Evolutionary conservation across 2,797 vertebrate genomes (phyloP).

Genomic region (Mionectes olivaceus): DNA sequence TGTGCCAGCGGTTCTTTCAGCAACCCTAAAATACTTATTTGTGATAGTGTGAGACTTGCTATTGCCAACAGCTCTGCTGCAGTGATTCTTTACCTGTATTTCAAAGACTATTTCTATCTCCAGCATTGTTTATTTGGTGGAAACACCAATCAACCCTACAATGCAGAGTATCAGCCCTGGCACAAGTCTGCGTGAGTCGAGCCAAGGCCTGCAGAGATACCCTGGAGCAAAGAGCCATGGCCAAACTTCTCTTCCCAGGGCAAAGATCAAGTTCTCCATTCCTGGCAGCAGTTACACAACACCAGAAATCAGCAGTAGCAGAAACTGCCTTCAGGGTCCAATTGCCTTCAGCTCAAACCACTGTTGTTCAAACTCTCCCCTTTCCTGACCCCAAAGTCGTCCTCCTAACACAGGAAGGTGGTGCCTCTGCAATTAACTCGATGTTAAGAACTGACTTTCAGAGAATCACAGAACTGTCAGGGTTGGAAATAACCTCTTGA

Average conservation of each 20-base stretch:
- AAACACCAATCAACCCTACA: neutral
- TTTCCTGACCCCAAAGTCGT: accelerated
- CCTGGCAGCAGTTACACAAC: neutral
- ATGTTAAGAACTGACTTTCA: neutral
- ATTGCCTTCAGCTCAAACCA: neutral
- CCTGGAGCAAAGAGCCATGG: neutral
- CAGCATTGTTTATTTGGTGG: neutral
- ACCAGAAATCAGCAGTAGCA: neutral
- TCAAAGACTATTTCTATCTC: neutral
- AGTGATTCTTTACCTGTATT: neutral
- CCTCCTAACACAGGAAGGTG: neutral
- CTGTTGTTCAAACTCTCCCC: neutral
- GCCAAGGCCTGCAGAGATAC: neutral
- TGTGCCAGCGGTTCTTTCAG: neutral
- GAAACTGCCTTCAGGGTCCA: neutral
- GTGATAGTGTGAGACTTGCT: neutral
- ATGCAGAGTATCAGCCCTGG: neutral
- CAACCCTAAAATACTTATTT: neutral
- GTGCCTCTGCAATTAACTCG: neutral
- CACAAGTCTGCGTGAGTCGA: neutral
- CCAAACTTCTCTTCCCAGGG: neutral
- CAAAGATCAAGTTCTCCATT: neutral
- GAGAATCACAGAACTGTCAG: neutral
- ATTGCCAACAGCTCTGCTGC: neutral
- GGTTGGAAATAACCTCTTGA: neutral